Evolutionary conservation across 2,888 invertebrate species (phyloP).

Genomic region (Augochlorella aurata): DNA sequence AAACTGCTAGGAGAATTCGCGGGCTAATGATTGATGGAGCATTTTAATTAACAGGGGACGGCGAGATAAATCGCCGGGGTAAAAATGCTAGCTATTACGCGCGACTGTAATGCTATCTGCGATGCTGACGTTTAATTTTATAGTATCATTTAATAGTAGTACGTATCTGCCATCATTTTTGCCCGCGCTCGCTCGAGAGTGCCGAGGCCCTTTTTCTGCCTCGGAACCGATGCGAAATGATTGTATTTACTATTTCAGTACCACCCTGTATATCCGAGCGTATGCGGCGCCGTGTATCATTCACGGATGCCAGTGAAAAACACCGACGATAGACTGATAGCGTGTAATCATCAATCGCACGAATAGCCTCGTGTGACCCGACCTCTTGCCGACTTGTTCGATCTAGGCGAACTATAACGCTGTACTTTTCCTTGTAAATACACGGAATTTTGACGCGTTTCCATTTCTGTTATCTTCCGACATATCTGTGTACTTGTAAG

Average conservation of each 20-base stretch:
- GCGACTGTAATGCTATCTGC: neutral
- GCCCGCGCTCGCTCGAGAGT: too few species aligned
- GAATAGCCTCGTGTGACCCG: slow-evolving; percentile 39
- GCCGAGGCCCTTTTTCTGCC: too few species aligned
- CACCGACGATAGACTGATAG: slow-evolving; percentile 34
- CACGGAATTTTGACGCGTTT: slow-evolving; percentile 13
- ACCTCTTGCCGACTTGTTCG: slow-evolving; percentile 37
- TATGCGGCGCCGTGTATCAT: neutral
- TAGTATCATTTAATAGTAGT: slow-evolving; percentile 5
- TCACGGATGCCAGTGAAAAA: slow-evolving; percentile 31
- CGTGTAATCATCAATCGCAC: slow-evolving; percentile 24
- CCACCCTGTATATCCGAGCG: neutral
- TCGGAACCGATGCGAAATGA: too few species aligned
- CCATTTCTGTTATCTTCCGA: neutral
- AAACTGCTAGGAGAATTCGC: slow-evolving; percentile 1
- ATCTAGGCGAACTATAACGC: slow-evolving; percentile 3
- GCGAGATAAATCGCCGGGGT: neutral
- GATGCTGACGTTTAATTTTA: slow-evolving; percentile 6
- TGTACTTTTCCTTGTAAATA: slow-evolving; percentile 21
- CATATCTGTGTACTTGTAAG: neutral
- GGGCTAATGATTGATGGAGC: slow-evolving; percentile 7
- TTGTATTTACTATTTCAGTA: neutral
- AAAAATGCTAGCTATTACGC: neutral
- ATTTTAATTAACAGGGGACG: slow-evolving; percentile 11
- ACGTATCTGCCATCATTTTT: neutral